phyloP scores from a whole-genome alignment of 2,888 invertebrate genomes.

The Ametastegia equiseti region DNA sequence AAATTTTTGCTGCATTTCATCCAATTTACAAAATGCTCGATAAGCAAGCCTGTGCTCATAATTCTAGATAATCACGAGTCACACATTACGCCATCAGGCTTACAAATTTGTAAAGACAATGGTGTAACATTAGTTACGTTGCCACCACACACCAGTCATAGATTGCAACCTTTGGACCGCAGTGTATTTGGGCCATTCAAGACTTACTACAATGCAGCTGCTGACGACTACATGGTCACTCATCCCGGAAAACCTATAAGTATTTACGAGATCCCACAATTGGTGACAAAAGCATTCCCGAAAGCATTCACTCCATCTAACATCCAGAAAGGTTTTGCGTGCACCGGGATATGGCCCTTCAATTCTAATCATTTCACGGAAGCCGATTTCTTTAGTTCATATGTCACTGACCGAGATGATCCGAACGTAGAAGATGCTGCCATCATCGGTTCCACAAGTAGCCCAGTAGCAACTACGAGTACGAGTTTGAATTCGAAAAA shows the following conservation, averaged over 20 bases:
- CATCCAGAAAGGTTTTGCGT: slow-evolving; percentile 20
- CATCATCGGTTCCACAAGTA: background rate
- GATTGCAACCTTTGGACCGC: slow-evolving; percentile 64
- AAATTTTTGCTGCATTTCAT: slow-evolving; percentile 46
- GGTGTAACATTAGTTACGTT: slow-evolving; percentile 63
- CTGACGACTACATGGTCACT: slow-evolving; percentile 56
- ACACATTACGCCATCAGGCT: slow-evolving; percentile 53
- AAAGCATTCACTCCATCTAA: slow-evolving; percentile 39
- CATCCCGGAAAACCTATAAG: slow-evolving; percentile 60
- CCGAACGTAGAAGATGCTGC: background rate
- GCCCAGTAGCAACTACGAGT: background rate
- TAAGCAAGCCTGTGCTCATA: slow-evolving; percentile 8
- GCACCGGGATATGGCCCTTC: slow-evolving; percentile 13
- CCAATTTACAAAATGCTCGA: slow-evolving; percentile 20
- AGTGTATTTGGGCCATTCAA: slow-evolving; percentile 64
- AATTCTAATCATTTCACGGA: background rate
- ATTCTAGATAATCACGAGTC: slow-evolving; percentile 59
- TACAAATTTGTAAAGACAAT: slow-evolving; percentile 60
- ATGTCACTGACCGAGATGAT: slow-evolving; percentile 52
- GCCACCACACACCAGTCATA: slow-evolving; percentile 66
- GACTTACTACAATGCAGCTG: slow-evolving; percentile 51
- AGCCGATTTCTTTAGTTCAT: background rate
- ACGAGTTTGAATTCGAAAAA: background rate
- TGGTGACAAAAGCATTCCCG: background rate
- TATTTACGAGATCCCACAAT: slow-evolving; percentile 11